Evolutionary conservation across 2,113 vertebrate genomes (phyloP), one percentile per base, ranked within the genome.

Genomic region (Rhagologus leucostigma): DNA sequence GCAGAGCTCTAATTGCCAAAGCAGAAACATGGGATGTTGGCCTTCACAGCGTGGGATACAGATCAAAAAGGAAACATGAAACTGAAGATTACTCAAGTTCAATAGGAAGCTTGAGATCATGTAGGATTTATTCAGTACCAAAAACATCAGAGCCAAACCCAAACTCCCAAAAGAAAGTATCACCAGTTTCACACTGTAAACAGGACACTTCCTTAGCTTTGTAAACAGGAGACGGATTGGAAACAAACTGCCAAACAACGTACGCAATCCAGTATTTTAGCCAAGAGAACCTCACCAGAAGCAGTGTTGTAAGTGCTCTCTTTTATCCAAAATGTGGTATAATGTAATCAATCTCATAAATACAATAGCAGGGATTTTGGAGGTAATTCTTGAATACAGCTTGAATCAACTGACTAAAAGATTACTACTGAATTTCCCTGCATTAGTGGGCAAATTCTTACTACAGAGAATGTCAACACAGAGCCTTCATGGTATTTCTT

Each of bases 1-100:
- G 1, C 24, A 52, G 23, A 85, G 55, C 32, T 84, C 68, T 73
- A 75, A 76, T 35, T 83, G 79, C 63, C 81, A 90, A 96, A 97
- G 70, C 37, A 97, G 79, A 91, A 92, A 94, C 42, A 82, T 4
- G 74, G 90, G 86, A 90, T 88, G 52, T 39, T 91, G 64, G 80
- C 71, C 65, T 93, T 91, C 80, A 78, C 74, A 92, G 79, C 2
- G 0, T 84, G 90, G 79, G 90, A 91, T 53, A 55, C 37, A 64
- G 90, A 91, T 93, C 65, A 96, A 83, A 89, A 89, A 96, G 74
- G 80, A 96, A 91, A 91, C 85, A 95, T n/a, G 90, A 96, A 94
- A 94, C 65, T 60, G 44, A 71, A 94, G 44, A 96, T 86, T 97
- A 93, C 65, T 93, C 47, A 93, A 90, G 82, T 82, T 79, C 56